Percentiles rank a stretch among this genome's conserved stretches.
Evolutionary conservation across 2,113 vertebrate species (phyloP).

Genomic region (Cryptomyrus ogoouensis): DNA sequence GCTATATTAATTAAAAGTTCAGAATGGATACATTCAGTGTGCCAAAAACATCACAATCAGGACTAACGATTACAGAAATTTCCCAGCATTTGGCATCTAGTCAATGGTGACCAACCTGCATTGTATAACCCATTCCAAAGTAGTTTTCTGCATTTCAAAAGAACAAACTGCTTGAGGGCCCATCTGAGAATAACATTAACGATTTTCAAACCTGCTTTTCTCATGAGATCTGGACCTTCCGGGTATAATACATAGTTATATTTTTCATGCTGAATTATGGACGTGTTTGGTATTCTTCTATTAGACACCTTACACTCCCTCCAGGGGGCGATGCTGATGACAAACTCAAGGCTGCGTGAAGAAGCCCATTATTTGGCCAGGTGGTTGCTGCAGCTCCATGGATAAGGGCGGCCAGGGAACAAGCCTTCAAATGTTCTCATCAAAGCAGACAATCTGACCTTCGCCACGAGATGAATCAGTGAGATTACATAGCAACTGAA

Average conservation of each 20-base stretch:
- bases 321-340: neutral
- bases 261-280: neutral
- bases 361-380: neutral
- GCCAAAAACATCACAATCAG: neutral
- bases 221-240: neutral
- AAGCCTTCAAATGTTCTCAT: conserved; percentile 10
- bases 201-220: neutral
- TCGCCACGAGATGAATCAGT: neutral
- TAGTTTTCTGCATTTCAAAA: neutral
- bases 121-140: neutral
- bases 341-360: neutral
- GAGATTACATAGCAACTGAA: neutral
- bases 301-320: neutral
- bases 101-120: neutral
- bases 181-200: neutral
- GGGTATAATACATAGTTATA: neutral
- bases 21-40: neutral
- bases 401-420: neutral
- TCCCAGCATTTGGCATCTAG: neutral
- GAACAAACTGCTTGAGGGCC: neutral
- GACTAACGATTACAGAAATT: neutral
- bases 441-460: neutral
- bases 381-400: neutral
- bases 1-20: neutral
- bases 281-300: neutral